Conservation (phyloP, 1,140 invertebrate genomes). For the Hycleus phaleratus region DNA sequence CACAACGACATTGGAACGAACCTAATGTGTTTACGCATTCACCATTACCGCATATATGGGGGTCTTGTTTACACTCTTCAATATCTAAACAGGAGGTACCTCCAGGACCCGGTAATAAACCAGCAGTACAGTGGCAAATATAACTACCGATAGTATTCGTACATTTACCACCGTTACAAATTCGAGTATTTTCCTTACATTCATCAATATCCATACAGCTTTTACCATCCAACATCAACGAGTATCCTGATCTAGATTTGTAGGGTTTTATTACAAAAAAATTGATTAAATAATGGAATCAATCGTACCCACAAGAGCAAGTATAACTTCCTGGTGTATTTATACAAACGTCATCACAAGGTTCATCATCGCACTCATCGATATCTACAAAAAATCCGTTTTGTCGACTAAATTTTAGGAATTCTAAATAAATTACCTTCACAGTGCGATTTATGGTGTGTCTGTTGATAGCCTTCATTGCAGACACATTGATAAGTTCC, state of each 20-base stretch:
- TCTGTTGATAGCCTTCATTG: conserved; percentile 69
- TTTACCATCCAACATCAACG: conserved; percentile 51
- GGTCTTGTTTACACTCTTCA: conserved; percentile 65
- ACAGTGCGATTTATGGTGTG: conserved; percentile 50
- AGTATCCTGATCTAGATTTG: conserved; percentile 44
- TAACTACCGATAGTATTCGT: conserved; percentile 70
- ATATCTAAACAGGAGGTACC: conserved; percentile 58
- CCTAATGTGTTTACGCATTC: conserved; percentile 73
- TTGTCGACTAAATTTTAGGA: neutral
- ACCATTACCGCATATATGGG: conserved; percentile 60
- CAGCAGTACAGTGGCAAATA: conserved; percentile 67
- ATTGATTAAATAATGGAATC: too few species aligned
- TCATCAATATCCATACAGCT: conserved; percentile 64
- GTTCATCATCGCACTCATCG: conserved; percentile 64
- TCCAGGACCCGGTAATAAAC: conserved; percentile 61
- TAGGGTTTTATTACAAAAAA: neutral
- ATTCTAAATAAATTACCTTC: conserved; percentile 36
- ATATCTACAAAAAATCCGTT: conserved; percentile 50
- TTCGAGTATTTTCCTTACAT: conserved; percentile 67
- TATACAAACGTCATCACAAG: conserved; percentile 55
- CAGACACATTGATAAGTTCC: conserved; percentile 84
- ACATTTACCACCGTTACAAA: conserved; percentile 80
- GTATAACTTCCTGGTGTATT: conserved; percentile 62
- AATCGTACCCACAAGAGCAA: conserved; percentile 46
- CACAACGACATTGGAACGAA: conserved; percentile 68